These are phyloP conservation scores for Bimastos eiseni DNA, from an alignment of 2,888 invertebrate species.

Conservation along the genomic window DNA sequence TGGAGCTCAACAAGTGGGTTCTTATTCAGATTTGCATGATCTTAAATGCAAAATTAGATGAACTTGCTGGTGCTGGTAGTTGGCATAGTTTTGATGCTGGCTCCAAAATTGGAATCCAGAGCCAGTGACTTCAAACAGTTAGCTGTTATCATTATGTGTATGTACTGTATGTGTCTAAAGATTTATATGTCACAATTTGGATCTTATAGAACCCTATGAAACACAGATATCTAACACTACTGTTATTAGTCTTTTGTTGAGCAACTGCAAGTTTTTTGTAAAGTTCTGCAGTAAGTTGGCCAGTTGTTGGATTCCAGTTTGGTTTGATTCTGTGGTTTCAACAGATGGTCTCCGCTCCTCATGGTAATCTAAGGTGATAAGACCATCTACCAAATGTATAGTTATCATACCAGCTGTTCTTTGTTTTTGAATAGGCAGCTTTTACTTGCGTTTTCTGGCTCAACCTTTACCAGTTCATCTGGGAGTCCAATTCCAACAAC, in stretches of 20 bases:
- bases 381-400: neutral
- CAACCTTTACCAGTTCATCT: constrained; percentile 84
- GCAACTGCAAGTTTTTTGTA: neutral
- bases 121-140: neutral
- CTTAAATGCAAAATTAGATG: neutral
- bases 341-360: neutral
- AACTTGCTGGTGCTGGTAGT: neutral
- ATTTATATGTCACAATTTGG: neutral
- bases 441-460: constrained; percentile 83
- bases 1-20: no score
- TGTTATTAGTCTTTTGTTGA: neutral
- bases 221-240: neutral
- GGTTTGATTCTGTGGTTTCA: neutral
- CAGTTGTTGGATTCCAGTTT: neutral
- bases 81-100: neutral
- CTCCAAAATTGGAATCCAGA: neutral
- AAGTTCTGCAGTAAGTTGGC: neutral
- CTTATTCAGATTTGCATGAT: neutral
- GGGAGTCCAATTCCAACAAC: constrained; percentile 69
- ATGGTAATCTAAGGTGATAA: neutral
- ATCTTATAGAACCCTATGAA: neutral
- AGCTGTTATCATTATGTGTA: neutral
- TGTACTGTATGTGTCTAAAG: neutral
- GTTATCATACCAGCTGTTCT: neutral
- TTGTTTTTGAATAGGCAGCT: constrained; percentile 13